Conservation (phyloP, 2,113 vertebrate genomes). For the Lepisosteus osseus region DNA sequence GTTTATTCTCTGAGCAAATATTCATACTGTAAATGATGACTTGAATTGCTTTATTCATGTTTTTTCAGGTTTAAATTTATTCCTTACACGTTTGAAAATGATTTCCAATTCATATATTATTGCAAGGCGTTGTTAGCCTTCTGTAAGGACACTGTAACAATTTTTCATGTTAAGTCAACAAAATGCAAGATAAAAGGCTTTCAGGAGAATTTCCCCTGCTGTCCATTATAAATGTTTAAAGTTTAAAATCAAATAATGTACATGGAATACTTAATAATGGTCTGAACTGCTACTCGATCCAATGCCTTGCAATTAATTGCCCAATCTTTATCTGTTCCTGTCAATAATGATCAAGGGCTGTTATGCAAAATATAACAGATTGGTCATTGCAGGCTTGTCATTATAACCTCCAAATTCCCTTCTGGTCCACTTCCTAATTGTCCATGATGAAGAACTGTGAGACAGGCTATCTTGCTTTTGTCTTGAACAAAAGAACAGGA, state of each 20-base stretch:
- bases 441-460: conserved; percentile 7
- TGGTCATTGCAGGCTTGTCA: neutral
- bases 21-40: no score
- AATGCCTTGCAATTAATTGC: neutral
- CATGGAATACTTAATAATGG: conserved; percentile 3
- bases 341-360: neutral
- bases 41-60: no score
- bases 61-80: no score
- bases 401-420: conserved; percentile 24
- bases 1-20: neutral
- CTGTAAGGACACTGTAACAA: no score
- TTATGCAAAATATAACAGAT: conserved; percentile 1
- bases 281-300: neutral
- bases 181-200: no score
- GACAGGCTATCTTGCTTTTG: neutral
- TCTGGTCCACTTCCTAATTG: conserved; percentile 28
- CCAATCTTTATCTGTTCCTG: no score
- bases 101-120: no score
- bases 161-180: no score
- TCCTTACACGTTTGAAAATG: no score
- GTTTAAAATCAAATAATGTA: neutral
- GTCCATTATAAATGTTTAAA: no score
- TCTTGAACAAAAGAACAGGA: neutral
- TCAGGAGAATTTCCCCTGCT: no score
- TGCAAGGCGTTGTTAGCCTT: no score